These are phyloP conservation scores for Drosophila nr. medialis DNA, from an alignment of 2,888 invertebrate genomes.

Conservation along the genomic window DNA sequence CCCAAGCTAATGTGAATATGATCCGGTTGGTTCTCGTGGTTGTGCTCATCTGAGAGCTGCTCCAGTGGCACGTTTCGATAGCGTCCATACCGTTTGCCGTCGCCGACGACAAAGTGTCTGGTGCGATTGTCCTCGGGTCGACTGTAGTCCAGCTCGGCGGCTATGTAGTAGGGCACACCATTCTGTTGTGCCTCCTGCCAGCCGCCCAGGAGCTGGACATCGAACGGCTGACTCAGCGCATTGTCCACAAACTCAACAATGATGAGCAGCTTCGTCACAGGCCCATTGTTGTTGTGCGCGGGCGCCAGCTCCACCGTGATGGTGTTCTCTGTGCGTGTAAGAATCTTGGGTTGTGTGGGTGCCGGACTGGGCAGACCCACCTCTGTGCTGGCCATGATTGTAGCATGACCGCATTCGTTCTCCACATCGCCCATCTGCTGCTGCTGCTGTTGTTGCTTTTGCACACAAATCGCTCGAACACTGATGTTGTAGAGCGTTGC, in stretches of 20 bases:
- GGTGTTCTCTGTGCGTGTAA: conserved; percentile 87
- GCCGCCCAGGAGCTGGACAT: conserved; percentile 87
- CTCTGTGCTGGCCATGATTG: conserved; percentile 88
- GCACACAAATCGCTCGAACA: conserved; percentile 88
- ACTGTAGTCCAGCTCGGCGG: conserved; percentile 91
- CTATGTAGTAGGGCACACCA: conserved; percentile 91
- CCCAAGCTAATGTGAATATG: conserved; percentile 90
- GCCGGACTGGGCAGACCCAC: conserved; percentile 90
- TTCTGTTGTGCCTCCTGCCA: conserved; percentile 88
- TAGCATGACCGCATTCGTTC: conserved; percentile 86
- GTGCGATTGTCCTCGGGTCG: conserved; percentile 85
- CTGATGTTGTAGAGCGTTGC: conserved; percentile 91
- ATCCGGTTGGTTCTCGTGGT: conserved; percentile 84
- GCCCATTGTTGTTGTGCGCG: conserved; percentile 91
- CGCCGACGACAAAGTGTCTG: conserved; percentile 91
- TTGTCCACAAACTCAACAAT: conserved; percentile 89
- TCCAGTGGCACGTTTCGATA: conserved; percentile 91
- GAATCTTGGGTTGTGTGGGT: conserved; percentile 89
- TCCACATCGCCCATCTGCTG: background rate
- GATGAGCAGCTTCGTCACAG: conserved; percentile 90
- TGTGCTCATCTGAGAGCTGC: conserved; percentile 48
- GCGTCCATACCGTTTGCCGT: conserved; percentile 89
- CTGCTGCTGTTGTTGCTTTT: background rate
- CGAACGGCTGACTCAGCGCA: conserved; percentile 88
- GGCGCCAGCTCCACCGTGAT: conserved; percentile 89